phyloP scores from a whole-genome alignment of 2,797 vertebrate genomes.

The Tinamus major region DNA sequence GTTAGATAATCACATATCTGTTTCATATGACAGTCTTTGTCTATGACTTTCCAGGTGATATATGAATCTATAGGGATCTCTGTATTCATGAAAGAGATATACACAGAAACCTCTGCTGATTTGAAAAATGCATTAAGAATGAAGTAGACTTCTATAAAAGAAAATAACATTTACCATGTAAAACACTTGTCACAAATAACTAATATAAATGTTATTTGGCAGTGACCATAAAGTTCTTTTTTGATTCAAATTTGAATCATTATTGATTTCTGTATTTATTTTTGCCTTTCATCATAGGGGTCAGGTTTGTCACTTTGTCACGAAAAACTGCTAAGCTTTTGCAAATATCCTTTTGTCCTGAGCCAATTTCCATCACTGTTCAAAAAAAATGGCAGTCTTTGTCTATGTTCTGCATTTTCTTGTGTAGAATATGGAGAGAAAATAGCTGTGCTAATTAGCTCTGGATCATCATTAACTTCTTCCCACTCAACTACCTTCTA shows the following conservation, averaged over 20 bases:
- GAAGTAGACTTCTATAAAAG: background rate
- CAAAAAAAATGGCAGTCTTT: constrained; percentile 19
- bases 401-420: constrained; percentile 33
- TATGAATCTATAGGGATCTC: background rate
- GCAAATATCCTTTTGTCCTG: constrained; percentile 17
- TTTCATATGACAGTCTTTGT: background rate
- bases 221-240: background rate
- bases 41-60: background rate
- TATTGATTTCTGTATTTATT: background rate
- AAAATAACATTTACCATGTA: background rate
- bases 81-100: background rate
- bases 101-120: background rate
- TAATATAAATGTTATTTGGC: background rate
- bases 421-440: constrained; percentile 43
- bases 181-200: background rate
- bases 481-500: constrained; percentile 57
- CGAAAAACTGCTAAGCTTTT: constrained; percentile 32
- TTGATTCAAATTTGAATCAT: background rate
- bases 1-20: background rate
- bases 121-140: background rate
- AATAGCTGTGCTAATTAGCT: constrained; percentile 62
- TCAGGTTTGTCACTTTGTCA: constrained; percentile 12
- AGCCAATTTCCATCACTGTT: constrained; percentile 35
- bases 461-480: constrained; percentile 52
- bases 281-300: background rate